Percentiles rank a stretch among this genome's conserved stretches.
Evolutionary conservation across 2,113 vertebrate genomes (phyloP).

Genomic region (Plecotus auritus): DNA sequence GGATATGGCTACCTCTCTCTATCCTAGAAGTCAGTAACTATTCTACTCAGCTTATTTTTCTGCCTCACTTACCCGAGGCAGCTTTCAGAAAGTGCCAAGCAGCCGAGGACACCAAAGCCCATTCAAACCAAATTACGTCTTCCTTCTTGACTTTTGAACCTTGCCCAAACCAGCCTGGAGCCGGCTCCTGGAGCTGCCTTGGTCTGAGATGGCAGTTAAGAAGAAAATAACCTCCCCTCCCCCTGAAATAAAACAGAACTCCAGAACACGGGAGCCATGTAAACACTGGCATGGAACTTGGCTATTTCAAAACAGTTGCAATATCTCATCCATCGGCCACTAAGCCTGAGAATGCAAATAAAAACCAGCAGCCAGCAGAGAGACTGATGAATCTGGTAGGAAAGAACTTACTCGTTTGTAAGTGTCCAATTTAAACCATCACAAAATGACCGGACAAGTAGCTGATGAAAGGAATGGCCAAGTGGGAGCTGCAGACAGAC

Average conservation of each 20-base stretch:
- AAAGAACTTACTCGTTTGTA: background rate
- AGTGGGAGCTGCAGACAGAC: background rate
- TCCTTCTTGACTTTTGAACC: background rate
- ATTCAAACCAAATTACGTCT: background rate
- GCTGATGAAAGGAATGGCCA: background rate
- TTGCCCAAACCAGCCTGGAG: background rate
- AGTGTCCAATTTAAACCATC: background rate
- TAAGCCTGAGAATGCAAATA: background rate
- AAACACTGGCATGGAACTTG: background rate
- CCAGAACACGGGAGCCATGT: background rate
- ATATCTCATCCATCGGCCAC: conserved; percentile 22
- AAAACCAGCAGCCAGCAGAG: background rate
- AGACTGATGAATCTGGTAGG: background rate
- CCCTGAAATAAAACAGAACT: background rate
- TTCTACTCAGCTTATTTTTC: background rate
- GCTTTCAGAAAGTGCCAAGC: background rate
- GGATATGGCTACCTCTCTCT: background rate
- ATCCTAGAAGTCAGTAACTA: background rate
- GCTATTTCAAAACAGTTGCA: background rate
- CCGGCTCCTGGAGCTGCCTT: background rate
- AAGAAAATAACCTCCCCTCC: background rate
- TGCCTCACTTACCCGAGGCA: background rate
- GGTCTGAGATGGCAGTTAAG: background rate
- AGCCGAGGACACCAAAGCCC: background rate
- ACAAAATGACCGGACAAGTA: background rate